Percentiles rank a stretch among this genome's conserved stretches.
Evolutionary conservation across 2,113 vertebrate species (phyloP).

Genomic region (Tyto alba): DNA sequence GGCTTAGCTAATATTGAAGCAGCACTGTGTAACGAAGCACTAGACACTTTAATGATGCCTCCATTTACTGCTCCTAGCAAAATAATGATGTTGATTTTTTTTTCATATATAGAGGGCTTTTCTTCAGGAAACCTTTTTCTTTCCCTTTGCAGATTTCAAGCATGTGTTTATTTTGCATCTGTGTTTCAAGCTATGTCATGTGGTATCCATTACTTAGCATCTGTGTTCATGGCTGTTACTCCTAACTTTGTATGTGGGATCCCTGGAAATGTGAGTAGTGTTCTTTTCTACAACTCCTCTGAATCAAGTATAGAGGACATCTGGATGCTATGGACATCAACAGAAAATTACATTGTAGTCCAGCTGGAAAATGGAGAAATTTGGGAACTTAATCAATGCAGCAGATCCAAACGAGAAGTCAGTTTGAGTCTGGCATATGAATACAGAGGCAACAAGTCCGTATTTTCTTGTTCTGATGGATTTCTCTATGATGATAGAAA

Average conservation of each 20-base stretch:
- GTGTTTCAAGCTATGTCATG: slow-evolving; percentile 88
- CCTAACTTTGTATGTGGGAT: slow-evolving; percentile 81
- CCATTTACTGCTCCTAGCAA: neutral
- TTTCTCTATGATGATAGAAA: slow-evolving; percentile 82
- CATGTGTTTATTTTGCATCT: slow-evolving; percentile 85
- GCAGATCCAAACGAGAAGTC: slow-evolving; percentile 66
- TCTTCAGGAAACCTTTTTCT: neutral
- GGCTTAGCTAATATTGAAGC: neutral
- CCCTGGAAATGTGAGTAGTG: slow-evolving; percentile 77
- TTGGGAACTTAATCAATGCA: slow-evolving; percentile 89
- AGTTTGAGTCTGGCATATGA: slow-evolving; percentile 61
- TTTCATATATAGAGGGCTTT: neutral
- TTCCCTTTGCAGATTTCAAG: slow-evolving; percentile 82
- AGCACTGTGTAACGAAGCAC: neutral
- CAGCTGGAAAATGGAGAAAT: slow-evolving; percentile 76
- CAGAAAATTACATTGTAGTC: slow-evolving; percentile 74
- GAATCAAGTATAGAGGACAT: slow-evolving; percentile 70
- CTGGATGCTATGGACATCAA: slow-evolving; percentile 70
- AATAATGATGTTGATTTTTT: neutral
- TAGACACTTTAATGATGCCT: neutral
- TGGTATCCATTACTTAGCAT: slow-evolving; percentile 91
- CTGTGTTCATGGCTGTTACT: slow-evolving; percentile 86
- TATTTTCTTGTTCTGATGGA: slow-evolving; percentile 71
- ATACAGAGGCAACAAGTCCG: slow-evolving; percentile 78
- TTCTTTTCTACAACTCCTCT: slow-evolving; percentile 78